A percentile compares a stretch with the other conserved stretches of the same genome.
These are phyloP conservation scores for Sminthurinus aureus DNA, from an alignment of 2,888 invertebrate species.

Conservation along the genomic window DNA sequence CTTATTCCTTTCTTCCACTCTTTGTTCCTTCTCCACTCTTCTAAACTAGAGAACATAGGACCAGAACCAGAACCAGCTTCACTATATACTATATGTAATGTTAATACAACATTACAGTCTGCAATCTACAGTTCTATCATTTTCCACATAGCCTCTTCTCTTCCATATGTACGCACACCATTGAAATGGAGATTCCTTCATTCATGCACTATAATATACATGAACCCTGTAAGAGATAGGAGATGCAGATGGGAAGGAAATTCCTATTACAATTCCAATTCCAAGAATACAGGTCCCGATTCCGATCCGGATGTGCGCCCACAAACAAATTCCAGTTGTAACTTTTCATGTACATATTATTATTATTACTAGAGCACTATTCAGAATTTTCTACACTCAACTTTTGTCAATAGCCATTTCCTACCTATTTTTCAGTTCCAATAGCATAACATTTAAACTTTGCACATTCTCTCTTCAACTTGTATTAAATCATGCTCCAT, in stretches of 20 bases:
- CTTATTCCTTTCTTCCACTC: neutral
- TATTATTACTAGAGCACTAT: neutral
- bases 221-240: neutral
- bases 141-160: neutral
- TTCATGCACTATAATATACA: neutral
- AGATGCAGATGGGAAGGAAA: conserved; percentile 8
- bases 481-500: too few relatives aligned
- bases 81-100: conserved; percentile 9
- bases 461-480: too few relatives aligned
- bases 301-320: conserved; percentile 25
- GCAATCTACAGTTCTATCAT: too few relatives aligned
- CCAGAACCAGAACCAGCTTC: conserved; percentile 3
- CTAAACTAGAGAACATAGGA: neutral
- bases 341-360: neutral
- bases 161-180: conserved; percentile 12
- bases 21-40: conserved; percentile 44
- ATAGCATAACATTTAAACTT: too few relatives aligned
- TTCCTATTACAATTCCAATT: conserved; percentile 23
- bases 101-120: too few relatives aligned
- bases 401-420: too few relatives aligned
- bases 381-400: too few relatives aligned
- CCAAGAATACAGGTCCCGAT: conserved; percentile 35
- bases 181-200: neutral
- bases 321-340: too few relatives aligned
- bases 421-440: too few relatives aligned